Conservation (phyloP, 2,113 vertebrate genomes). For the Nycticebus coucang region DNA sequence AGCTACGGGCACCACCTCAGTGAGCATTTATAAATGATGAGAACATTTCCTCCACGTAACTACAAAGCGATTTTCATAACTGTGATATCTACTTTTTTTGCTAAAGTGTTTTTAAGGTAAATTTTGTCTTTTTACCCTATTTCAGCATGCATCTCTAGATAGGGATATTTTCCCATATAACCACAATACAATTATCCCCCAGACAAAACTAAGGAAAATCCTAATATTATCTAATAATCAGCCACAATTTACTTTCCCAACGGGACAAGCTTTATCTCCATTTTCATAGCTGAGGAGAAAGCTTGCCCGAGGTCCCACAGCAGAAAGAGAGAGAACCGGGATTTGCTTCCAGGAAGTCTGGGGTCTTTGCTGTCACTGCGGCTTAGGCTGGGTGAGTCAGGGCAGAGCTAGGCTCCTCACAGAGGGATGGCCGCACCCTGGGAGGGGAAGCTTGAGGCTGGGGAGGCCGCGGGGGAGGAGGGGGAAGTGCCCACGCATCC, state of each 20-base stretch:
- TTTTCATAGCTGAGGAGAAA: background rate
- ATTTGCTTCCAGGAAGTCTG: background rate
- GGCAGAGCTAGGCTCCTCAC: background rate
- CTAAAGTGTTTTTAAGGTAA: conserved; percentile 3
- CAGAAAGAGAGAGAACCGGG: background rate
- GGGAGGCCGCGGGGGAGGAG: too few species aligned
- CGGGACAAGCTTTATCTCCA: background rate
- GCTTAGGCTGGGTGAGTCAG: background rate
- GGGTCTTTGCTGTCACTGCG: background rate
- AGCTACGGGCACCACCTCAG: background rate
- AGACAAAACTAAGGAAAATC: background rate
- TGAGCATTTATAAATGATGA: background rate
- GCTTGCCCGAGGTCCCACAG: background rate
- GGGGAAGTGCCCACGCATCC: conserved; percentile 7
- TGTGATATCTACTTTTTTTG: background rate
- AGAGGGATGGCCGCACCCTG: background rate
- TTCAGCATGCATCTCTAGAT: background rate
- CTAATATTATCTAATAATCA: background rate
- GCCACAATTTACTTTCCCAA: background rate
- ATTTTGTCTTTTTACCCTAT: background rate
- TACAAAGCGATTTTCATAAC: background rate
- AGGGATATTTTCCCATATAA: background rate
- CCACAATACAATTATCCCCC: background rate
- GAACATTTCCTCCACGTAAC: background rate
- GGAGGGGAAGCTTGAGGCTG: background rate